Percentiles rank a stretch among this genome's conserved stretches.
Evolutionary conservation across 1,140 invertebrate species (phyloP).

Genomic region (Helicorthomorpha holstii): DNA sequence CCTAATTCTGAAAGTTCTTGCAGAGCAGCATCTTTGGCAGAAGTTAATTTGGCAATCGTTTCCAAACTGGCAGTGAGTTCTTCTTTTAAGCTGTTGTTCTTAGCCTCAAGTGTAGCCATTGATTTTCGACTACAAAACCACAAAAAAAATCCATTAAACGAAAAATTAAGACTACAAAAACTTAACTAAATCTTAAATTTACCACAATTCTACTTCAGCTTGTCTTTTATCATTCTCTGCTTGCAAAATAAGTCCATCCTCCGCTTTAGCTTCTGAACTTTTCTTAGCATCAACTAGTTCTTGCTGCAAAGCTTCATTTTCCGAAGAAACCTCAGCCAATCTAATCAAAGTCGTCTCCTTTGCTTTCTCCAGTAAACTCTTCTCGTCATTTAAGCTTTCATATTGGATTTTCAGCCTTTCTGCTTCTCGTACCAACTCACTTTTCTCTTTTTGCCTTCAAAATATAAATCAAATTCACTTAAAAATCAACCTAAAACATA

Average conservation of each 20-base stretch:
- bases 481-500: no score
- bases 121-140: constrained; percentile 2
- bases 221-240: constrained; percentile 15
- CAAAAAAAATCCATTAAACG: not conserved
- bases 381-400: constrained; percentile 49
- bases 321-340: constrained; percentile 60
- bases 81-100: constrained; percentile 22
- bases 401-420: constrained; percentile 52
- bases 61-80: constrained; percentile 20
- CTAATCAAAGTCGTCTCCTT: constrained; percentile 53
- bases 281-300: constrained; percentile 21
- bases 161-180: not conserved
- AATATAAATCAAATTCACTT: no score
- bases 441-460: constrained; percentile 5
- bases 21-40: constrained; percentile 11
- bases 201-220: constrained; percentile 8
- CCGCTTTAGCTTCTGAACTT: constrained; percentile 23
- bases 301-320: constrained; percentile 46
- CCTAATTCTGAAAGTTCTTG: constrained; percentile 9
- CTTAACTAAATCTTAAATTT: not conserved
- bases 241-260: constrained; percentile 18
- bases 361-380: constrained; percentile 56
- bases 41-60: constrained; percentile 5
- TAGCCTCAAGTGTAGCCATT: constrained; percentile 2
- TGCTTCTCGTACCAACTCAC: constrained; percentile 43